Evolutionary conservation across 2,797 vertebrate genomes (phyloP), one percentile per base, ranked within the genome.

Genomic region (Pangasius djambal): DNA sequence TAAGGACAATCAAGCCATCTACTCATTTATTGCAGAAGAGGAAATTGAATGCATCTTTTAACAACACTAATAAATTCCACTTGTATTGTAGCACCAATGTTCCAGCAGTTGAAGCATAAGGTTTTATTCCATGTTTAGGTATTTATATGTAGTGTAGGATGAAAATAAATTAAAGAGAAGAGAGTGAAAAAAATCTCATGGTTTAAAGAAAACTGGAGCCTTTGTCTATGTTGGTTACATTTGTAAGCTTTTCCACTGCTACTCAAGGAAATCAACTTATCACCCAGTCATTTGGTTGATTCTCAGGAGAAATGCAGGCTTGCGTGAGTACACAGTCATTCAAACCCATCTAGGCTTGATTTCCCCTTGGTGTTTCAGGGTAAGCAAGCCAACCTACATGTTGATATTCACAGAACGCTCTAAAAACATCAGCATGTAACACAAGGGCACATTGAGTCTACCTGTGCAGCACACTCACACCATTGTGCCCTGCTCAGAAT

Each of bases 401-500:
- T 86, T 83, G 48, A 70, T 82, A 65, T 83, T 86, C 86, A 87
- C n/a, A 67, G 69, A 52, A 22, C 65, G 57, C 77, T 86, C 63
- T 69, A 37, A 86, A 87, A 87, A 78, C 88, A 88, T 81, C 88
- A 77, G 78, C 85, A 63, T 75, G 67, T 67, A 86, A 69, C 83
- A 92, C 89, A 92, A 88, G 91, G 86, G 44, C 88, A 31, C 59
- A 89, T 90, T 22, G 55, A 87, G 81, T 85, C 44, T 83, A 87
- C 85, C 91, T 88, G 81, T 85, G 78, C 87, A 89, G 92, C 94
- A 94, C 95, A 94, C 93, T 94, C 34, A 87, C 90, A 88, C 91
- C 90, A 77, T 94, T 95, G 93, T 95, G 79, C 67, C 37, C 63
- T 0, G 48, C 84, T 89, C 86, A 95, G 93, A 95, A 95, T 91